Conservation (phyloP, 2,888 invertebrate species). For the Cephus runcator region DNA sequence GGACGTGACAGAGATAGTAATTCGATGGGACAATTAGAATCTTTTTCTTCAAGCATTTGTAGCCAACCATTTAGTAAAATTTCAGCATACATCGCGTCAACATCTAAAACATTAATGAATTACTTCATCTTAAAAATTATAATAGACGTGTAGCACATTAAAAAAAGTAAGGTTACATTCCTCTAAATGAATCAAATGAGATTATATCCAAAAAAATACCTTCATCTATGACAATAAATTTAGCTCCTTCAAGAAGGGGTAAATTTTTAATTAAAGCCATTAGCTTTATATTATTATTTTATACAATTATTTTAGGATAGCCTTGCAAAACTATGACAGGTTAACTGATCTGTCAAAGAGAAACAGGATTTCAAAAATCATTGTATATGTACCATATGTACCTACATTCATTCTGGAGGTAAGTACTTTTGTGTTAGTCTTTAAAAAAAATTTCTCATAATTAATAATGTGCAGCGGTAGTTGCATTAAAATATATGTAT, state of each 20-base stretch:
- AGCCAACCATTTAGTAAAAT: constrained; percentile 55
- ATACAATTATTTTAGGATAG: not conserved
- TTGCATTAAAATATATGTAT: not conserved
- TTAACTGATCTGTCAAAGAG: not conserved
- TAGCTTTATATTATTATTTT: constrained; percentile 3
- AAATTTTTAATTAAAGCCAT: constrained; percentile 42
- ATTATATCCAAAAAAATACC: constrained; percentile 36
- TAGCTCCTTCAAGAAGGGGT: constrained; percentile 42
- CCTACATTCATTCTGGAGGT: no score
- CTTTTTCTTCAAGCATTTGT: constrained; percentile 40
- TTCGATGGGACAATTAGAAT: constrained; percentile 31
- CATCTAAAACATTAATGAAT: constrained; percentile 36
- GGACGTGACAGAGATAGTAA: constrained; percentile 51
- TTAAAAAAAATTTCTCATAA: not conserved
- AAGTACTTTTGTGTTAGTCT: no score
- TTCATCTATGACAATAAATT: constrained; percentile 54
- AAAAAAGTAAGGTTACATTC: not conserved
- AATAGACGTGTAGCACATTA: not conserved
- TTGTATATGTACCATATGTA: not conserved
- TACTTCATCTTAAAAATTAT: not conserved
- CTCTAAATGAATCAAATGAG: not conserved
- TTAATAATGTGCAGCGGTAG: not conserved
- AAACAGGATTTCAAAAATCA: not conserved
- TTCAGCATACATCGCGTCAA: constrained; percentile 41
- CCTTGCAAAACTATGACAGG: not conserved